Percentiles rank a stretch among this genome's conserved stretches.
Evolutionary conservation across 2,888 invertebrate genomes (phyloP).

Genomic region (Nephrotoma flavescens): DNA sequence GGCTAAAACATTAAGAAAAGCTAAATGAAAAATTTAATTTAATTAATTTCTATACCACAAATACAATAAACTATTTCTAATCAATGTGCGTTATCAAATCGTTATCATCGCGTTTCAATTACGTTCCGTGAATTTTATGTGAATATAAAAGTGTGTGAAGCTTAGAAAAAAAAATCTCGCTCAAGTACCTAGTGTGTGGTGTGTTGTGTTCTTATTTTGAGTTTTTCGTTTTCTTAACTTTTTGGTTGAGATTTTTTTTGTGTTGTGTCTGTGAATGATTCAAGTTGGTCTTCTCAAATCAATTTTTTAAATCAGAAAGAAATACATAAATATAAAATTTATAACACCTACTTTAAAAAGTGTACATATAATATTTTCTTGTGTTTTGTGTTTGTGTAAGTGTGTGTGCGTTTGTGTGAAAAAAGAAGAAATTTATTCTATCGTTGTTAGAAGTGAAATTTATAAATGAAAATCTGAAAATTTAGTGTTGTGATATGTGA

Average conservation of each 20-base stretch:
- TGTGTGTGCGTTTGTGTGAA: not conserved
- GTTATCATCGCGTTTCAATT: not conserved
- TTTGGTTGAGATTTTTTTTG: not conserved
- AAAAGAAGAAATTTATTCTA: not conserved
- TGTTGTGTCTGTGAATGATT: not conserved
- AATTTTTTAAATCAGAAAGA: not conserved
- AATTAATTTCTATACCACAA: not conserved
- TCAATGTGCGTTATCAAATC: not conserved
- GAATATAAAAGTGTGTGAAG: not conserved
- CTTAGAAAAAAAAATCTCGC: not conserved
- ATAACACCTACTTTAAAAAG: not conserved
- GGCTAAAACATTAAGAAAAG: not conserved
- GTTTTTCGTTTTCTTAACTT: not conserved
- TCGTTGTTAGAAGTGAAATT: not conserved
- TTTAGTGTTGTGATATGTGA: not conserved
- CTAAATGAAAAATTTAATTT: not conserved
- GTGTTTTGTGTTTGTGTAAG: not conserved
- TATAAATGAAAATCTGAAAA: not conserved
- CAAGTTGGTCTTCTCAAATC: not conserved
- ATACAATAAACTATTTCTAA: not conserved
- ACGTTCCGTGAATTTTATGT: not conserved
- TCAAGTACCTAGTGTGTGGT: not conserved
- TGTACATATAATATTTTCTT: not conserved
- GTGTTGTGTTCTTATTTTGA: not conserved
- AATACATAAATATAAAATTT: not conserved